These are phyloP conservation scores for Drosophila asahinai DNA, from an alignment of 1,140 invertebrate genomes.

Conservation along the genomic window DNA sequence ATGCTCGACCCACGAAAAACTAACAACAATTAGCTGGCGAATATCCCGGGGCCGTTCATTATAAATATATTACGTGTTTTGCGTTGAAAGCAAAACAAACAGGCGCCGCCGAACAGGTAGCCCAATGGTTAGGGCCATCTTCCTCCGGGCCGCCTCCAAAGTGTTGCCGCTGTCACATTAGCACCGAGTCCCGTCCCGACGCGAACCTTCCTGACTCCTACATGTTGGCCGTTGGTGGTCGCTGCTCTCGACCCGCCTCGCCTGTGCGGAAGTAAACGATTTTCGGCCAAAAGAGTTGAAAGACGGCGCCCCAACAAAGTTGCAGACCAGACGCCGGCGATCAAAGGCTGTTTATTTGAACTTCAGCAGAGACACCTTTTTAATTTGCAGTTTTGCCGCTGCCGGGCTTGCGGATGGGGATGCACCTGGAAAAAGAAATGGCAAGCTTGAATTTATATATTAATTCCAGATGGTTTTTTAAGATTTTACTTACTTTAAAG, in stretches of 20 bases:
- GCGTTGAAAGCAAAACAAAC: slow-evolving; percentile 72
- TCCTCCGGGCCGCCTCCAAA: slow-evolving; percentile 51
- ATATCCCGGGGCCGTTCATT: slow-evolving; percentile 62
- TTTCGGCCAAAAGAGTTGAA: slow-evolving; percentile 62
- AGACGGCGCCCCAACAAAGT: slow-evolving; percentile 74
- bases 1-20: slow-evolving; percentile 64
- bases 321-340: slow-evolving; percentile 66
- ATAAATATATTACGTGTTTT: slow-evolving; percentile 80
- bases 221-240: slow-evolving; percentile 43
- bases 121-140: slow-evolving; percentile 31
- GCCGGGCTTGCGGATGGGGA: slow-evolving; percentile 18
- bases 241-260: slow-evolving; percentile 35
- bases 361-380: slow-evolving; percentile 79
- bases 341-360: slow-evolving; percentile 72
- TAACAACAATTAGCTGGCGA: slow-evolving; percentile 70
- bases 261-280: slow-evolving; percentile 77
- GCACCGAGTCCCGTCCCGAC: slow-evolving; percentile 21
- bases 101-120: slow-evolving; percentile 68
- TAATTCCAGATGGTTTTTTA: neutral
- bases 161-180: slow-evolving; percentile 80
- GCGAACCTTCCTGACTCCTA: slow-evolving; percentile 52
- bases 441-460: neutral
- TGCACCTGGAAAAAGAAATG: slow-evolving; percentile 2
- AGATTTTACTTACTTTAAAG: too few species aligned
- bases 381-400: slow-evolving; percentile 73